Evolutionary conservation across 2,888 invertebrate genomes (phyloP).

Genomic region (Drosophila antonietae): DNA sequence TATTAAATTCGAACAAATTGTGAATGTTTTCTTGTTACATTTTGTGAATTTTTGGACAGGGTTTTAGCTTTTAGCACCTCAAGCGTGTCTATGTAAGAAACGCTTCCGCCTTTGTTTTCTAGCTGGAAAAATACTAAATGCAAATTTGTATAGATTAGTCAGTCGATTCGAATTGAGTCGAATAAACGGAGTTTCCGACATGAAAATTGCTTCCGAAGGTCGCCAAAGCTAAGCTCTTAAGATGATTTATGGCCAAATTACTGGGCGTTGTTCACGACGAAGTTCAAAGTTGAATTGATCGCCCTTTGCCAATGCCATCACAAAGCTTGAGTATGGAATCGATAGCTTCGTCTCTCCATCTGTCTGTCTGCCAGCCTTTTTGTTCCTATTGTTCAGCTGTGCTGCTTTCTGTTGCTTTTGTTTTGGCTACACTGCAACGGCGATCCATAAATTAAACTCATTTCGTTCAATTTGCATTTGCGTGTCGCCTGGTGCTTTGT

Average conservation of each 20-base stretch:
- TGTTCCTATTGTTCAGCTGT: background rate
- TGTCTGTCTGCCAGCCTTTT: slow-evolving; percentile 1
- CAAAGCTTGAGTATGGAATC: slow-evolving; percentile 9
- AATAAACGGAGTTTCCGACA: slow-evolving; percentile 50
- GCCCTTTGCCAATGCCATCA: slow-evolving; percentile 29
- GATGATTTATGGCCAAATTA: slow-evolving; percentile 57
- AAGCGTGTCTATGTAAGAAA: slow-evolving; percentile 1
- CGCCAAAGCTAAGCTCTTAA: slow-evolving; percentile 19
- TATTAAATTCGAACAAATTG: slow-evolving; percentile 9
- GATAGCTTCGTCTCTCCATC: slow-evolving; percentile 3
- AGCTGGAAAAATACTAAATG: slow-evolving; percentile 49
- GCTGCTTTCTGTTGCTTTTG: slow-evolving; percentile 5
- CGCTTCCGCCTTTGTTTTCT: slow-evolving; percentile 40
- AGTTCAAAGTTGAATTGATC: slow-evolving; percentile 56
- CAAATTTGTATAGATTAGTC: slow-evolving; percentile 54
- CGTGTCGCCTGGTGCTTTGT: slow-evolving; percentile 29
- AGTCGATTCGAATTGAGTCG: slow-evolving; percentile 7
- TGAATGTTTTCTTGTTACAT: slow-evolving; percentile 25
- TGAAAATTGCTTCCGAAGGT: slow-evolving; percentile 66
- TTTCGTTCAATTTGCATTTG: slow-evolving; percentile 41
- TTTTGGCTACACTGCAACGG: slow-evolving; percentile 6
- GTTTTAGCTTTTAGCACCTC: slow-evolving; percentile 48
- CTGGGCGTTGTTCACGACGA: slow-evolving; percentile 44
- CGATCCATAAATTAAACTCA: slow-evolving; percentile 31
- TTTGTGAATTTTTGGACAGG: slow-evolving; percentile 35